Conservation (phyloP, 2,113 vertebrate genomes). For the Ceratotherium simum region DNA sequence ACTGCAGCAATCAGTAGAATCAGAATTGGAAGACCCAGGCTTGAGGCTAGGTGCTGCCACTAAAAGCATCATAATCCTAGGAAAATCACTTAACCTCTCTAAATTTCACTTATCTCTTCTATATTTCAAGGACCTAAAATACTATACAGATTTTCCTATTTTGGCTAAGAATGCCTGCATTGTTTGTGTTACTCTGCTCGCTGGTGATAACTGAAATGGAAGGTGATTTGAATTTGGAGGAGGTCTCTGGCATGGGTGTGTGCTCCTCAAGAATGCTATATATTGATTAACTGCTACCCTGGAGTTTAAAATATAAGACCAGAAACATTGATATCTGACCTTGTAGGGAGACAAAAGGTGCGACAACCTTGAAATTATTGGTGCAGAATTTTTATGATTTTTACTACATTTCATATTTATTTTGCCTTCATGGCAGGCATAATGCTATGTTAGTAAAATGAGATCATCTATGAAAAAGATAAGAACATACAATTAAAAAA, state of each 20-base stretch:
- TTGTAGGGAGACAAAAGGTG: not conserved
- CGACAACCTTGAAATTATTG: not conserved
- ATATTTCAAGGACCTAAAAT: not conserved
- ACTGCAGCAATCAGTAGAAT: not conserved
- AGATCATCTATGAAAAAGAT: not conserved
- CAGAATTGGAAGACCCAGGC: not conserved
- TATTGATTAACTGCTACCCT: not conserved
- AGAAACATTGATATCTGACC: not conserved
- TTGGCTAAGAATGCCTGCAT: not conserved
- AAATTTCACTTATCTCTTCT: not conserved
- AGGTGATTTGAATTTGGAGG: not conserved
- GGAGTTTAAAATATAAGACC: not conserved
- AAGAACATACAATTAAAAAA: not conserved
- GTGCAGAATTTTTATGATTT: not conserved
- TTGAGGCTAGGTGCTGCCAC: not conserved
- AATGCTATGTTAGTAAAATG: not conserved
- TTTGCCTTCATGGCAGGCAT: not conserved
- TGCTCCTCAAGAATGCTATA: not conserved
- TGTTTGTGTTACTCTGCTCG: not conserved
- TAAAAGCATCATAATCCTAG: not conserved
- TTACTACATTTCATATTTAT: slow-evolving; percentile 34
- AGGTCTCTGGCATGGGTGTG: not conserved
- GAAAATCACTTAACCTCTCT: not conserved
- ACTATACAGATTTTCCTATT: not conserved
- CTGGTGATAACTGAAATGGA: not conserved